These are phyloP conservation scores for Potamilus streckersoni DNA, from an alignment of 1,140 invertebrate species.

Conservation along the genomic window DNA sequence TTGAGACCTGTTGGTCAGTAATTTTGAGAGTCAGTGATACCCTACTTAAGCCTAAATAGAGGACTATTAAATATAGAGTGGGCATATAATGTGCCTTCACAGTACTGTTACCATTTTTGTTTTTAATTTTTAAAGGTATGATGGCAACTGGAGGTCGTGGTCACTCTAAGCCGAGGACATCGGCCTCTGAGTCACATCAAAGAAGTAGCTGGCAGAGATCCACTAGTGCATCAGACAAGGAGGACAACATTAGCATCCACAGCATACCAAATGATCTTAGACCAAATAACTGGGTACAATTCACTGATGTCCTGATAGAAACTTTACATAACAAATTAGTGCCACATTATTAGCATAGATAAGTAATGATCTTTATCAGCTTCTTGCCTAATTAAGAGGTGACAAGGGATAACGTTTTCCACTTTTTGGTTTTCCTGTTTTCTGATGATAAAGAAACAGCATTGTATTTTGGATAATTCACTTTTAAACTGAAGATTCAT, in stretches of 20 bases:
- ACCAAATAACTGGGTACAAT: slow-evolving; percentile 62
- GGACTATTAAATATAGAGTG: neutral
- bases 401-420: too few species aligned
- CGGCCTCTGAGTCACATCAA: slow-evolving; percentile 39
- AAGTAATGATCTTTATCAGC: too few species aligned
- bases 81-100: neutral
- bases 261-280: slow-evolving; percentile 57
- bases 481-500: too few species aligned
- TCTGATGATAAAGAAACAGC: too few species aligned
- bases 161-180: slow-evolving; percentile 38
- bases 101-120: slow-evolving; percentile 1
- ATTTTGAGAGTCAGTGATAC: too few species aligned
- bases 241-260: slow-evolving; percentile 57
- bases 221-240: slow-evolving; percentile 55
- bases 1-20: too few species aligned
- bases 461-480: too few species aligned
- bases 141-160: slow-evolving; percentile 52
- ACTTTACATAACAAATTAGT: too few species aligned
- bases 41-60: too few species aligned
- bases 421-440: too few species aligned
- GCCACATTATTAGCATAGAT: too few species aligned
- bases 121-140: slow-evolving; percentile 9
- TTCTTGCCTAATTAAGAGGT: too few species aligned
- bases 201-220: slow-evolving; percentile 54
- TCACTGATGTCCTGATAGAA: neutral